phyloP scores from a whole-genome alignment of 2,113 vertebrate genomes.

The Elgaria multicarinata region DNA sequence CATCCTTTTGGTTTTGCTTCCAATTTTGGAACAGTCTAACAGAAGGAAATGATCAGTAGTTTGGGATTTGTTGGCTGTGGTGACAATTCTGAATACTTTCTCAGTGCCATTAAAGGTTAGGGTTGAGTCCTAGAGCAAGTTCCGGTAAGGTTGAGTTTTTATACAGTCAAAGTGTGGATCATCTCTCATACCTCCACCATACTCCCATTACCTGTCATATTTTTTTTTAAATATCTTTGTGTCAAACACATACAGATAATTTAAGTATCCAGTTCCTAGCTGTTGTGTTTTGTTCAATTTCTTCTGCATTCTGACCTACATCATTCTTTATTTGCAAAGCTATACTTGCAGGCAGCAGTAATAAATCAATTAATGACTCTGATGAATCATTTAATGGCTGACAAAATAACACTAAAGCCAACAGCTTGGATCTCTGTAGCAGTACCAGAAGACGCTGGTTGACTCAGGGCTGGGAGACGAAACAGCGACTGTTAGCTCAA shows the following conservation, averaged over 20 bases:
- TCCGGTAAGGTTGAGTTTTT: not conserved
- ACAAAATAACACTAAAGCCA: constrained; percentile 85
- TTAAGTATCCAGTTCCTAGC: constrained; percentile 65
- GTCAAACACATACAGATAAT: constrained; percentile 42
- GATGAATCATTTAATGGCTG: constrained; percentile 86
- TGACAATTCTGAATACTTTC: not conserved
- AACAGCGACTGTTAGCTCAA: constrained; percentile 84
- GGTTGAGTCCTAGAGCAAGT: constrained; percentile 1
- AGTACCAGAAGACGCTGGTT: constrained; percentile 82
- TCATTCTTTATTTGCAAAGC: constrained; percentile 86
- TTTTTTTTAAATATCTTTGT: constrained; percentile 5
- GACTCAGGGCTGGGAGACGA: constrained; percentile 79
- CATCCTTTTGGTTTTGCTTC: not conserved
- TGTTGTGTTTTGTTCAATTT: constrained; percentile 74
- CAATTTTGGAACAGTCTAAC: not conserved
- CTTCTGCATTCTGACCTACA: constrained; percentile 79
- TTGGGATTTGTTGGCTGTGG: not conserved
- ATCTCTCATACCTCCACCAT: not conserved
- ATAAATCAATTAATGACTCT: constrained; percentile 89
- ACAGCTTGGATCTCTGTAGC: constrained; percentile 86
- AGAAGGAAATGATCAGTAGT: not conserved
- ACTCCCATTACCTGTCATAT: not conserved
- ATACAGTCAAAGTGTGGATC: not conserved
- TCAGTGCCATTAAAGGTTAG: not conserved
- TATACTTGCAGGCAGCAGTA: constrained; percentile 80